Evolutionary conservation across 35 echinoderm and acorn worm genomes (phyloP).

Genomic region (Patiria miniata): DNA sequence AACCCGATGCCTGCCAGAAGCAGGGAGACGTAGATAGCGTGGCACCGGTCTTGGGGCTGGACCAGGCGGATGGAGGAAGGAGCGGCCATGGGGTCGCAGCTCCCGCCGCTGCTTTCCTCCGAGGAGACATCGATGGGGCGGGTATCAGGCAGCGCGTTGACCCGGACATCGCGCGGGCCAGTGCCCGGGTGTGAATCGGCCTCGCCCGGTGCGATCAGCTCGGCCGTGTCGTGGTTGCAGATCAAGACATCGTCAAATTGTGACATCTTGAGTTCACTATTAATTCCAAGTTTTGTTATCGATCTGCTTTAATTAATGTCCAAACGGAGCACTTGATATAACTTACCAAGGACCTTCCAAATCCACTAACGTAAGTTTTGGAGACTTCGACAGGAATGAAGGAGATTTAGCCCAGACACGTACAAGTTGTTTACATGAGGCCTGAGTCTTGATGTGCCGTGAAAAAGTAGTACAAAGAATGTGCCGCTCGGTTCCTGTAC

Average conservation of each 20-base stretch:
- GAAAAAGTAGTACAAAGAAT: no score
- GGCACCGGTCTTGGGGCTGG: constrained; percentile 57
- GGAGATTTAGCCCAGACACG: no score
- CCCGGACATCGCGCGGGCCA: background rate
- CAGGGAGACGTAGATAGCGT: constrained; percentile 59
- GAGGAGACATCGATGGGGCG: background rate
- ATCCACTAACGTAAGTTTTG: no score
- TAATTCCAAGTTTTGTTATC: no score
- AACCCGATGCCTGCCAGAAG: constrained; percentile 75
- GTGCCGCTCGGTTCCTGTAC: no score
- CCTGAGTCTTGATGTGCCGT: no score
- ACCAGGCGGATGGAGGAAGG: constrained; percentile 35
- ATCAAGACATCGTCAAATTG: background rate
- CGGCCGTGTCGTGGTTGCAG: background rate
- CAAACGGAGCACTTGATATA: no score
- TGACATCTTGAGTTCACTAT: background rate
- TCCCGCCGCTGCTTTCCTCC: background rate
- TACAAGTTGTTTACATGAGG: no score
- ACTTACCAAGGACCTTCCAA: no score
- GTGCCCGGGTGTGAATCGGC: background rate
- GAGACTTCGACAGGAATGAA: no score
- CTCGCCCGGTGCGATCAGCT: background rate
- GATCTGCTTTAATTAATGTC: no score
- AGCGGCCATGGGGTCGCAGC: background rate
- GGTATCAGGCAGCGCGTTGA: background rate